Percentiles rank a stretch among this genome's conserved stretches.
These are phyloP conservation scores for Epinephelus coioides DNA, from an alignment of 2,797 vertebrate species.

Conservation along the genomic window DNA sequence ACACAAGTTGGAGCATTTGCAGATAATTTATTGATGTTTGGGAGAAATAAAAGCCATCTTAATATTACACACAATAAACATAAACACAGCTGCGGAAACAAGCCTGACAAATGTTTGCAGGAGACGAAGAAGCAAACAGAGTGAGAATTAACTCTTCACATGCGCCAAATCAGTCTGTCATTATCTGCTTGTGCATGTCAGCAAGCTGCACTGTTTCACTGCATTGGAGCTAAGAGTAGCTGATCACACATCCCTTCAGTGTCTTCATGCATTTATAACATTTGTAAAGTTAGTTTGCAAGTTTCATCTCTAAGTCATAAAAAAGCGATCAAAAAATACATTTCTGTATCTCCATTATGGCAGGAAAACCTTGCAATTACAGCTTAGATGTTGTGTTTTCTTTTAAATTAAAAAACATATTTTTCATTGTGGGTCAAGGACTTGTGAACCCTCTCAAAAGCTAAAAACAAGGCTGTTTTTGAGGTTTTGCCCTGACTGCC, in stretches of 20 bases:
- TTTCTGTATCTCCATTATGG: background rate
- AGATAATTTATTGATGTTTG: slow-evolving; percentile 65
- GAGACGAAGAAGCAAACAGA: slow-evolving; percentile 55
- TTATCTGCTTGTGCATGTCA: slow-evolving; percentile 6
- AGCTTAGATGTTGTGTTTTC: background rate
- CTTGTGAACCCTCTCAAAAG: background rate
- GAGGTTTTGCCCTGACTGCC: background rate
- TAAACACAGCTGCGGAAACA: slow-evolving; percentile 52
- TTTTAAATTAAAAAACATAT: background rate
- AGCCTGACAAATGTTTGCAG: slow-evolving; percentile 55
- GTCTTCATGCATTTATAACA: slow-evolving; percentile 24
- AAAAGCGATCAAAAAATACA: slow-evolving; percentile 3
- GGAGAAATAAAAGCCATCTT: slow-evolving; percentile 26
- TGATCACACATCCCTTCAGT: background rate
- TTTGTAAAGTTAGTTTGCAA: background rate
- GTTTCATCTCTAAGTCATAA: slow-evolving; percentile 4
- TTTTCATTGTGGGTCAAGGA: background rate
- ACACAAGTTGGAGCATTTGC: slow-evolving; percentile 18
- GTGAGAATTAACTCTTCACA: slow-evolving; percentile 43
- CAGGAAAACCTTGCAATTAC: background rate
- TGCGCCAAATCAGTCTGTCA: slow-evolving; percentile 37
- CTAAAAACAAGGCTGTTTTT: slow-evolving; percentile 31
- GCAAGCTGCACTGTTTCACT: background rate
- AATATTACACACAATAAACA: slow-evolving; percentile 46
- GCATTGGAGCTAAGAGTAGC: slow-evolving; percentile 21